Evolutionary conservation across 2,113 vertebrate species (phyloP), one percentile per base, ranked within the genome.

Genomic region (Podarcis muralis): DNA sequence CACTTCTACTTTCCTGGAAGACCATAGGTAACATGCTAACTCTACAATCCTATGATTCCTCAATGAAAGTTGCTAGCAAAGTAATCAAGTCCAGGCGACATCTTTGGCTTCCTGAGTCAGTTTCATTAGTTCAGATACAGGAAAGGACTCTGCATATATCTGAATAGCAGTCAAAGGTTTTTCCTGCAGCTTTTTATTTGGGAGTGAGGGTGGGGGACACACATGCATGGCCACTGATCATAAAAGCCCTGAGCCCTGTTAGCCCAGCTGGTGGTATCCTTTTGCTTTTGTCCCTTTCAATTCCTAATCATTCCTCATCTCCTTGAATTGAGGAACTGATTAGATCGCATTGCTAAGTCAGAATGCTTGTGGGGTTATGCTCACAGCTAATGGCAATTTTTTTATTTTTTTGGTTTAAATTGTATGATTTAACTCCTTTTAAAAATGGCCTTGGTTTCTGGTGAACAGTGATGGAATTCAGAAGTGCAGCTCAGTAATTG

Each of bases 31-130:
- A 79, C n/a, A 79, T 87, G 82, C 78, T 20, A 62, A 62, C 59
- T 62, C 48, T 53, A 53, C 48, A 53, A 53, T 53, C 9, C 48
- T 53, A 53, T 92, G 92, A 81, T 76, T 68, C 76, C 89, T 91
- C 88, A 88, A 68, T 92, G 86, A 93, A 92, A 91, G 91, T 79
- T 75, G 83, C 74, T 90, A 88, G 86, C 77, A 82, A 65, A 78
- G 92, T 93, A 93, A 93, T 90, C 83, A 90, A 93, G 90, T 78
- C 88, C 93, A 84, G 93, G 78, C 32, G 71, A 82, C 88, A 83
- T 88, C 84, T 90, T 92, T 94, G 88, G 87, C 90, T 92, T 88
- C 80, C 32, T 0, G 66, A 87, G 71, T 71, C 53, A 91, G 89
- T 90, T 87, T 91, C 25, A 0, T 91, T 93, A 94, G 89, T 90